Base-by-base conservation (phyloP, 1,140 invertebrate genomes). In the Lamellibrachia luymesi region DNA sequence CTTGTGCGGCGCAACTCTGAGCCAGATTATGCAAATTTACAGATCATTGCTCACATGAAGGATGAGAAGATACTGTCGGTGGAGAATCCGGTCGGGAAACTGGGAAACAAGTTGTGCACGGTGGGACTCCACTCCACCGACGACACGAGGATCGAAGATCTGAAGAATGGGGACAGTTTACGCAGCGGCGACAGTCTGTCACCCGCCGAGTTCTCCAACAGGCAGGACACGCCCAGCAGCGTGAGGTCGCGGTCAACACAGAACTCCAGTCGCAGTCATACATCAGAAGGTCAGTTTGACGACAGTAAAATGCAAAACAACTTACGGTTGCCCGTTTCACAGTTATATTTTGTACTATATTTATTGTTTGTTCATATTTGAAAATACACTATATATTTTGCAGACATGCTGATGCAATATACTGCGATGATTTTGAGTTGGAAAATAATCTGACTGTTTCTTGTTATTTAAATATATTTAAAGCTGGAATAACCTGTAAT, bases 11-110 rank as follows among this genome's bases (percentile, higher is more conserved):
- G 93, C 10, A 94, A 95, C 51, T 95, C 94, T 0, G 95, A 96
- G 92, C 95, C 95, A 90, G 96, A 96, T 93, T 96, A 96, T 94
- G 96, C 95, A 94, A 96, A 96, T 94, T 93, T 96, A 80, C 95
- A 95, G 10, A 25, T 93, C 50, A 90, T 92, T 27, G 51, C 91
- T 38, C 91, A 92, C 51, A 49, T 93, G 50, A 50, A 52, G 50
- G 51, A 50, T 8, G 93, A 50, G 25, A 93, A 93, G 50, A 90
- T 50, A 50, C 27, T 91, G 27, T 38, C 50, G 50, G n/a, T 91
- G n/a, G 93, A 93, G 2, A 90, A 93, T 22, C 80, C 50, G 27
- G 91, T 90, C 0, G 56, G 13, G 51, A 92, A 64, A 64, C 92
- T 51, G 50, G 50, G 27, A 51, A 38, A 50, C 51, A 50, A 52